Base-by-base conservation (phyloP, 2,113 vertebrate species). In the Brachirus orientalis region DNA sequence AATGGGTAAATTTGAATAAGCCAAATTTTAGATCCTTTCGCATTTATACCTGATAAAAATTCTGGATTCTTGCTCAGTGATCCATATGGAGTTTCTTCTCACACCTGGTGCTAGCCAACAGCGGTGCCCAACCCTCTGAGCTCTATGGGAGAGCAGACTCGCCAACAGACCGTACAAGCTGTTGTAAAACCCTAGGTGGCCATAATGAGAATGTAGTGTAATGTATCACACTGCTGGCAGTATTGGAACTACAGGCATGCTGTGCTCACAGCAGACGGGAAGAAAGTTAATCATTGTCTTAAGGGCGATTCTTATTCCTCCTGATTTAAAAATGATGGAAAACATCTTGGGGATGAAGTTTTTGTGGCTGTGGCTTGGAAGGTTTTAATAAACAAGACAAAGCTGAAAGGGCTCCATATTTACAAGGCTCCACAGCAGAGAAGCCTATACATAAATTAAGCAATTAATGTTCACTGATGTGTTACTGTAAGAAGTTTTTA, bases 271-370 rank as follows among this genome's bases (percentile, higher is more conserved):
- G 73, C 85, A 86, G 73, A 86, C 56, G 33, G 69, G 53, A 50
- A 44, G 78, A 63, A 80, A 77, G 72, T 88, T 76, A 76, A 79
- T 85, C 84, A 85, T 71, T 79, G 79, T 84, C 76, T 88, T 71
- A 64, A 63, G 68, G 84, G 69, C 67, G 78, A 53, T 53, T 81
- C 62, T 63, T 51, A 40, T 79, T 63, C 41, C 36, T 72, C 41
- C 58, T 82, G 33, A 6, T 56, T 67, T 66, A 14, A 60, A 74
- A 81, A 72, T 16, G 12, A 1, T 72, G 45, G 50, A 1, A 75
- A 77, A 80, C 52, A 48, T 78, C 10, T 13, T 4, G 6, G 11
- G 1, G 7, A 2, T 52, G 41, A 22, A 58, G 48, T 44, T 8
- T 52, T 58, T 59, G 41, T 7, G 11, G 6, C 46, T 55, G 47